These are phyloP conservation scores for Crotalus helleri DNA, from an alignment of 2,113 vertebrate species.

Conservation along the genomic window DNA sequence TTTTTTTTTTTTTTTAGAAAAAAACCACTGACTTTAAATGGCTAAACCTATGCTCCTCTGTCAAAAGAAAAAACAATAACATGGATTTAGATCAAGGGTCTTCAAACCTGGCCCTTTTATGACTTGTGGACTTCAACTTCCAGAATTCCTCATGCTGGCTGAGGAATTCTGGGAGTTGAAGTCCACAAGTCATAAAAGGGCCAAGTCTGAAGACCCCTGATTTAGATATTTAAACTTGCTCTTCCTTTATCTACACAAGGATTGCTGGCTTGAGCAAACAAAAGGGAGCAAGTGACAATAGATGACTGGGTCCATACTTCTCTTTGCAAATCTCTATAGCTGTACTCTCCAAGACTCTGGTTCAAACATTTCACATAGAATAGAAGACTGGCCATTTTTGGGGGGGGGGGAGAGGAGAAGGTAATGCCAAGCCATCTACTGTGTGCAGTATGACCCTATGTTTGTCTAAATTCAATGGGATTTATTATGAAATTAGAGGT, in stretches of 20 bases:
- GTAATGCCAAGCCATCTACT: background rate
- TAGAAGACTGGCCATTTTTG: background rate
- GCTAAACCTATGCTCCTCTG: background rate
- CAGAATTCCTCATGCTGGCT: too few relatives aligned
- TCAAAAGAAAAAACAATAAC: background rate
- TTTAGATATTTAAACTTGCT: background rate
- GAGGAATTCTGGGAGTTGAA: too few relatives aligned
- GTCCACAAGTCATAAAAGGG: too few relatives aligned
- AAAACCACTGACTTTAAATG: background rate
- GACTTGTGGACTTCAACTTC: too few relatives aligned
- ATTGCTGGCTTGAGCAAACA: background rate
- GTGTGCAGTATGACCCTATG: background rate
- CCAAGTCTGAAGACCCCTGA: background rate
- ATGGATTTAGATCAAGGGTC: background rate
- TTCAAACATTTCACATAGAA: background rate
- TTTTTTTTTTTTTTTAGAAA: too few relatives aligned
- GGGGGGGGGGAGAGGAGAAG: background rate
- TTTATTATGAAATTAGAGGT: background rate
- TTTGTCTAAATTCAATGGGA: background rate
- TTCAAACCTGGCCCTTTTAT: too few relatives aligned
- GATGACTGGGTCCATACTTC: background rate
- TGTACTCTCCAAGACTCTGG: background rate
- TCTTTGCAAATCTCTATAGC: background rate
- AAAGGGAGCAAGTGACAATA: background rate
- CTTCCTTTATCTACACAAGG: background rate